Base-by-base conservation (phyloP, 2,113 vertebrate genomes). In the Anoura caudifer region DNA sequence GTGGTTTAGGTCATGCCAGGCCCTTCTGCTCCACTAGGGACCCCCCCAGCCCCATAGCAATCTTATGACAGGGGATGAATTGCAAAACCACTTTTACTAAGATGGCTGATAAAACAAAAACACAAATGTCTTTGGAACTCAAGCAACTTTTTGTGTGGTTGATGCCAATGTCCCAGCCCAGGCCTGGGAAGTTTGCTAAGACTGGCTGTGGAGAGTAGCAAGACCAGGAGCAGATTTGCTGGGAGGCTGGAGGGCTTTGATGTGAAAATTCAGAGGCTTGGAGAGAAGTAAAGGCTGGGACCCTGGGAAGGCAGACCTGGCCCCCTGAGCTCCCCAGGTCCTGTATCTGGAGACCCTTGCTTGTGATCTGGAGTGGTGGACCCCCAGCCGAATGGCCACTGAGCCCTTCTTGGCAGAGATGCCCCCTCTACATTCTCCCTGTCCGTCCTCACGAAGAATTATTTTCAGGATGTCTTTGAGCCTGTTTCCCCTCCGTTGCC, bases 371-470 rank as follows among this genome's bases (percentile, higher is more conserved):
- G 24, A 47, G 14, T 70, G n/a, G n/a, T 45, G 65, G 43, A 3
- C 72, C 20, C 2, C 72, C 4, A 0, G 12, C 15, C 13, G 52
- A n/a, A 16, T 77, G 80, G 33, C 50, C 11, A 77, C 7, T 28
- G 86, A 52, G 87, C 38, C 93, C 83, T 79, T 89, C 63, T 63
- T 86, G 89, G 50, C 8, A 7, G 83, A 91, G 81, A 96, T 15
- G 20, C 28, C 63, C 36, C 52, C 52, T 38, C 19, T 81, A 52
- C 73, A 5, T 59, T 65, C 22, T 76, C 45, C 82, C 65, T 84
- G 65, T 38, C 33, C 85, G 20, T 96, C 61, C 41, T 56, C 41
- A 10, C 13, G 33, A 82, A 95, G 45, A 67, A 47, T 80, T 88
- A 65, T 86, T 90, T 94, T 94, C 85, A 85, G 19, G 87, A 72